Evolutionary conservation across 2,888 invertebrate species (phyloP), one percentile per base, ranked within the genome.

Genomic region (Sesia bembeciformis): DNA sequence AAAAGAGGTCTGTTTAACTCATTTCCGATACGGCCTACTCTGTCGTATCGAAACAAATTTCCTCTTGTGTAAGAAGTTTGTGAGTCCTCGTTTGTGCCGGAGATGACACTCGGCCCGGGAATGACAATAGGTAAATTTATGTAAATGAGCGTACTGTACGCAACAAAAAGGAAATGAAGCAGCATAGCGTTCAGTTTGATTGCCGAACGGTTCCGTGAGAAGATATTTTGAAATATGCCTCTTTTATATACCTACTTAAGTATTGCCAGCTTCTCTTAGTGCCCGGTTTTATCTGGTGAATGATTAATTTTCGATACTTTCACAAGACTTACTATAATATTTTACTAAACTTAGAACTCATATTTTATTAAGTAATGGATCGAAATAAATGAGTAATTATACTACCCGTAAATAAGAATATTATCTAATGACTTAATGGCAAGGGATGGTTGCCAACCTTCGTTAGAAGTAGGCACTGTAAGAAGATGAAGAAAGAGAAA

Each of bases 61-160:
- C 78, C 84, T 78, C 70, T 74, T 75, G 72, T 77, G 61, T 65
- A 67, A 65, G 64, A 65, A 65, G 66, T 67, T 66, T 63, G 71
- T 67, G 66, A 76, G 74, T 78, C 75, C 74, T 76, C 74, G 69
- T 76, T 77, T 74, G 68, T 75, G 70, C 60, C 61, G 67, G 62
- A 78, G 77, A 81, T 74, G 74, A 76, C 70, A 69, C 67, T 65
- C 76, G 70, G 74, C 71, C 68, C 63, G 66, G 62, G 81, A 82
- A 84, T 84, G 84, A 88, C 86, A 87, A 88, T 85, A 85, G 82
- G 80, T 85, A 84, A 86, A 86, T 87, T 84, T 87, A 87, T 87
- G 85, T 86, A 85, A 87, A 88, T 86, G 84, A 84, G 74, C 71
- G 66, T 70, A 72, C 72, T 76, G 73, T 79, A 74, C 77, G 84